Base-by-base conservation (phyloP, 2,888 invertebrate genomes). In the Melanophora roralis region DNA sequence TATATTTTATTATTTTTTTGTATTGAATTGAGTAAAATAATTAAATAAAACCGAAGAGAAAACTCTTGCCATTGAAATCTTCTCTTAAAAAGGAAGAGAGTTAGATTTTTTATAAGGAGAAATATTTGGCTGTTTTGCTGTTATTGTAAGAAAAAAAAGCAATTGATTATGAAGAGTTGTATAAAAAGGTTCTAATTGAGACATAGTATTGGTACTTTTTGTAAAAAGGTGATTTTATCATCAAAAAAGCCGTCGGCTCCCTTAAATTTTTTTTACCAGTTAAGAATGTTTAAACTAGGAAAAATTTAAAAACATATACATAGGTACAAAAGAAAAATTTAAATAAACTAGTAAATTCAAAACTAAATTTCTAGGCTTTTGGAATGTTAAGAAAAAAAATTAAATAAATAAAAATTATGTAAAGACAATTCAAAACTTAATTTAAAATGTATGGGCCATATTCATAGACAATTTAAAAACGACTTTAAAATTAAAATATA, bases 1-100 rank as follows among this genome's bases (percentile, higher is more conserved):
- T 78, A 36, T 59, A 27, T 62, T 60, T 8, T 57, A 62, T 65
- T 69, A 23, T 36, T 34, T 77, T 47, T 45, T 71, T 55, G 40
- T 68, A 79, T 79, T 75, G 79, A 79, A 79, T 79, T 79, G 79
- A 79, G 79, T 75, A 65, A 53, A 16, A 53, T 47, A 74, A 59
- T 71, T 79, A 51, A 65, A 74, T 23, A 68, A 72, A 49, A 64
- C 34, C 72, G 11, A 11, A 36, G 36, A 36, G 36, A 36, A 8
- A 36, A 2, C 19, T 47, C 38, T 69, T 59, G 4, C 6, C 4
- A 5, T 27, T 27, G 27, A 6, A 3, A 5, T 27, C 6, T 3
- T 27, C 3, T 27, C 6, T 27, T 27, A 27, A 3, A 27, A 21
- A 8, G 8, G 51, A 36, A 62, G 67, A 73, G 77, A 74, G 60